Evolutionary conservation across 1,140 invertebrate species (phyloP), one percentile per base, ranked within the genome.

Genomic region (Anoplophora glabripennis): DNA sequence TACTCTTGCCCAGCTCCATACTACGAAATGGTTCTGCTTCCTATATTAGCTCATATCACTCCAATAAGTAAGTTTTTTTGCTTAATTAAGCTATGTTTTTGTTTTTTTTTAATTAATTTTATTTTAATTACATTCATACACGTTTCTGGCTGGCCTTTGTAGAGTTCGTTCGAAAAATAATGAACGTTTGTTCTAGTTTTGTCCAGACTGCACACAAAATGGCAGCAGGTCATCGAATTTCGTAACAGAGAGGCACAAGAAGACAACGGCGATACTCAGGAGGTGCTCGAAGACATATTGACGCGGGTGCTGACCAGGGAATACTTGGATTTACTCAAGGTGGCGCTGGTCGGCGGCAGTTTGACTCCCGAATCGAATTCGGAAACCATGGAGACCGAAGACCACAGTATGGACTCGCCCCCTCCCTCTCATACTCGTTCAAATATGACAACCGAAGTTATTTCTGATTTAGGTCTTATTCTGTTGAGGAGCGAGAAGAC

Each of bases 281-380:
- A 95, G 77, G 86, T 95, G 1, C 77, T 95, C 0, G 90, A 94
- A 68, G 93, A 95, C 70, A 92, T 94, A 78, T 77, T 95, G 3
- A 90, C 92, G 53, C 79, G 92, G 42, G 88, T 90, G 54, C 74
- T 94, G n/a, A 93, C 91, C 0, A 80, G 90, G 59, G 93, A 96
- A 75, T 92, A 94, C 71, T 73, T 95, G 5, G 91, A 93, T 61
- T 83, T 94, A 1, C 72, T 95, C 0, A 90, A 89, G 78, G 62
- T 89, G 0, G 80, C 79, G 0, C 60, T 82, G 33, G 79, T 82
- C 15, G 80, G 80, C 8, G 80, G 79, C 1, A 74, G 72, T 56
- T 55, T 77, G 28, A 70, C 73, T 4, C 72, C 74, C 0, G 72
- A 71, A 48, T 53, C 64, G 15, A 69, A 65, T 75, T 77, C 57